Evolutionary conservation across 2,797 vertebrate genomes (phyloP), one percentile per base, ranked within the genome.

Genomic region (Merluccius polli): DNA sequence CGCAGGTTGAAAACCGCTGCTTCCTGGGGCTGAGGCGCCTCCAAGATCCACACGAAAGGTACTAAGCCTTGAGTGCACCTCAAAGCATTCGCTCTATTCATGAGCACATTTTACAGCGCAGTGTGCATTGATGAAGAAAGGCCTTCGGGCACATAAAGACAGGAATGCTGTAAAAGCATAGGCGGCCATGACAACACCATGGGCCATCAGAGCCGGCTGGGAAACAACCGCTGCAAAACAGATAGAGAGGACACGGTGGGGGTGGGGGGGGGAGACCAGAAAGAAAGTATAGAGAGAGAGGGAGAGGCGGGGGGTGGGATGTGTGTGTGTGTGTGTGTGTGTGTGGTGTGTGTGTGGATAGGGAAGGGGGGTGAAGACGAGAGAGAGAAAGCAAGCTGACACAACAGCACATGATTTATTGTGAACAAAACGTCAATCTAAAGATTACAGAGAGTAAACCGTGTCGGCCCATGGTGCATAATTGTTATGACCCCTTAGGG

Each of bases 151-250:
- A 87, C 85, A 87, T 83, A 84, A 89, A 90, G 85, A 88, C 80
- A 89, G 85, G 89, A 91, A 88, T 86, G 84, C 72, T 79, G 67
- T 88, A 84, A 90, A 91, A 88, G 79, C 83, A 67, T 78, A 65
- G 48, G 84, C 79, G 84, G 83, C 81, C 83, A 70, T 84, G 83
- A 89, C 85, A 86, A 88, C 77, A 88, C 81, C 84, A 84, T 85
- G 86, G 83, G 81, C 79, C 84, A 79, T 90, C 78, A 81, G 78
- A 80, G 83, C 83, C n/a, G 73, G 87, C 77, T 84, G 83, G 83
- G 85, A 87, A n/a, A 88, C 77, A 87, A 81, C 75, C 31, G 76
- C n/a, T n/a, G n/a, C 73, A 72, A 76, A 86, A 79, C 75, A 71
- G 69, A 74, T 74, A 80, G 73, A 35, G 71, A n/a, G 1, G 48